A percentile compares a stretch with the other conserved stretches of the same genome.
phyloP scores from a whole-genome alignment of 2,113 vertebrate species.

The Eulemur rufifrons region DNA sequence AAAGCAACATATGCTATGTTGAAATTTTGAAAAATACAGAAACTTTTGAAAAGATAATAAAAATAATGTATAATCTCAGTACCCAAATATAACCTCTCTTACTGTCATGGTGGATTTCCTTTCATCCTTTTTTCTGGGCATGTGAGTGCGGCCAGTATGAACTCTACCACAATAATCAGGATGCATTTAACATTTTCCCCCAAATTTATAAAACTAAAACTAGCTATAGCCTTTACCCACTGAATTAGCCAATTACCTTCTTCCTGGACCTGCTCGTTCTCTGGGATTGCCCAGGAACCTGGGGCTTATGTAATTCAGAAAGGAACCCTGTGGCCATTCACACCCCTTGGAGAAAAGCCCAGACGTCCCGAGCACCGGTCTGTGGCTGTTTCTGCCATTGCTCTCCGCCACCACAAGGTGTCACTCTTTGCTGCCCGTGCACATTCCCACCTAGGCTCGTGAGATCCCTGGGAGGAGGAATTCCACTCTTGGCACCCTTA shows the following conservation, averaged over 20 bases:
- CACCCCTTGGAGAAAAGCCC: neutral
- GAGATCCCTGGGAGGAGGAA: neutral
- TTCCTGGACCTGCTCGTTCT: neutral
- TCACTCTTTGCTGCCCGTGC: neutral
- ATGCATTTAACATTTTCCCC: neutral
- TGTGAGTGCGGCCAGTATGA: neutral
- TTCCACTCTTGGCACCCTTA: neutral
- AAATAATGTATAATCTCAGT: neutral
- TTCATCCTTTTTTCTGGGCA: neutral
- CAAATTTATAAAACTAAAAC: conserved; percentile 1
- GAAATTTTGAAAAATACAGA: neutral
- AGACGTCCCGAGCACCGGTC: fast-evolving
- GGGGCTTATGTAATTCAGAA: neutral
- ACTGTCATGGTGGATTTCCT: neutral
- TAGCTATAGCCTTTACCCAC: neutral
- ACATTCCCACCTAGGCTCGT: neutral
- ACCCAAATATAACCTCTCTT: neutral
- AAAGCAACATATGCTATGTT: neutral
- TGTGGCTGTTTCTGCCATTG: neutral
- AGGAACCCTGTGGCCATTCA: too few relatives aligned
- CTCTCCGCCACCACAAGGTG: neutral
- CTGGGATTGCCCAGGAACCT: neutral
- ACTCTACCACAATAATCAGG: neutral
- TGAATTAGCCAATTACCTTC: neutral
- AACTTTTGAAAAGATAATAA: neutral